Evolutionary conservation across 2,113 vertebrate genomes (phyloP).

Genomic region (Anoura caudifer): DNA sequence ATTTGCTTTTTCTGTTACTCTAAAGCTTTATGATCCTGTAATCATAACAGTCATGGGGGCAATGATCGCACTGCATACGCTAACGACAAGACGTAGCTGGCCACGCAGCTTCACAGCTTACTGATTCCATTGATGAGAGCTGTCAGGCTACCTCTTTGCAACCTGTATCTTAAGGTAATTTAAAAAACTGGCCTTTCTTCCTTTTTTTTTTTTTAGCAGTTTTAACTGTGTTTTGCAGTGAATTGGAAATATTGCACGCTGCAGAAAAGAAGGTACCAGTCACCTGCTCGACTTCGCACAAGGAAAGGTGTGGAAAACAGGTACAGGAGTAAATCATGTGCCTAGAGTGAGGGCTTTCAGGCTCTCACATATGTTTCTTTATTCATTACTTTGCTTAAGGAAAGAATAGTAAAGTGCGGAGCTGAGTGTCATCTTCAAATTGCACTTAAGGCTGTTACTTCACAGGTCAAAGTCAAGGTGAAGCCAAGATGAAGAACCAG

Average conservation of each 20-base stretch:
- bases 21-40: slow-evolving; percentile 68
- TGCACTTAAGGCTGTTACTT: background rate
- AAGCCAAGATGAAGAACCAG: background rate
- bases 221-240: slow-evolving; percentile 66
- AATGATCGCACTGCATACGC: slow-evolving; percentile 50
- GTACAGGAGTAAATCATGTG: slow-evolving; percentile 37
- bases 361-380: background rate
- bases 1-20: slow-evolving; percentile 52
- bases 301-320: slow-evolving; percentile 48
- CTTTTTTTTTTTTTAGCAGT: slow-evolving; percentile 40
- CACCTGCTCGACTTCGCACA: slow-evolving; percentile 38
- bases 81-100: slow-evolving; percentile 58
- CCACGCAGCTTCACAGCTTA: slow-evolving; percentile 55
- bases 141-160: slow-evolving; percentile 42
- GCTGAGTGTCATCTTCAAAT: background rate
- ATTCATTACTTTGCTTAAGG: background rate
- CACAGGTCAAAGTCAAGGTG: slow-evolving; percentile 22
- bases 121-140: slow-evolving; percentile 28
- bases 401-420: slow-evolving; percentile 6
- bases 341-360: slow-evolving; percentile 10
- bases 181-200: slow-evolving; percentile 49
- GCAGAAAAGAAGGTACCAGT: slow-evolving; percentile 35
- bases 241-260: slow-evolving; percentile 60
- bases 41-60: slow-evolving; percentile 60
- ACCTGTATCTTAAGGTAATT: slow-evolving; percentile 38